Evolutionary conservation across 2,888 invertebrate species (phyloP).

Genomic region (Hyalella azteca): DNA sequence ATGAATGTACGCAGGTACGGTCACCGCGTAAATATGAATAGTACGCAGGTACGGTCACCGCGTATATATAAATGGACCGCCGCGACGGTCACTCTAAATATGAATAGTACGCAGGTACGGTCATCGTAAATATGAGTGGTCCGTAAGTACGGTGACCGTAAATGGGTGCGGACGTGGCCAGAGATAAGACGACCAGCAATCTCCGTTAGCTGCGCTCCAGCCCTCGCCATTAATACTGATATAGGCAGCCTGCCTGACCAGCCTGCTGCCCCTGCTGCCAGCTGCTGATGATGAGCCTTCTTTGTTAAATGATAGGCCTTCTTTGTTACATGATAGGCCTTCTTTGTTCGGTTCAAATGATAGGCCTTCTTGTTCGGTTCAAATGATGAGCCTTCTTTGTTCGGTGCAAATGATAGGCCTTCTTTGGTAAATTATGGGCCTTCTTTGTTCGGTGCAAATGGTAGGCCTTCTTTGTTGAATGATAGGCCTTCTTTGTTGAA

Average conservation of each 20-base stretch:
- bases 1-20: not conserved
- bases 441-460: too few relatives aligned
- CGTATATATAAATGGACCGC: not conserved
- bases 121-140: too few relatives aligned
- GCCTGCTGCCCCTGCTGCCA: not conserved
- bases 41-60: not conserved
- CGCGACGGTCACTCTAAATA: too few relatives aligned
- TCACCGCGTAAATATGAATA: too few relatives aligned
- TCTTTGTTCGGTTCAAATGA: not conserved
- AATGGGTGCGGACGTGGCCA: slow-evolving; percentile 13
- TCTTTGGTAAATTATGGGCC: not conserved
- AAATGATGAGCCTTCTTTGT: not conserved
- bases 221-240: slow-evolving; percentile 32
- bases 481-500: not conserved
- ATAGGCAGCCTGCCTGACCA: not conserved
- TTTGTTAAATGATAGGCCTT: not conserved
- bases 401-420: not conserved
- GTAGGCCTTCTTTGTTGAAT: too few relatives aligned
- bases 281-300: not conserved
- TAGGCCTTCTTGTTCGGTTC: not conserved
- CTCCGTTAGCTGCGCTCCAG: slow-evolving; percentile 10
- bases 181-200: slow-evolving; percentile 12
- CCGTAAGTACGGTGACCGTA: not conserved
- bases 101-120: slow-evolving; percentile 1
- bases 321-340: not conserved